phyloP scores from a whole-genome alignment of 64 coral and sea anemone species.

The Anthopleura sola region DNA sequence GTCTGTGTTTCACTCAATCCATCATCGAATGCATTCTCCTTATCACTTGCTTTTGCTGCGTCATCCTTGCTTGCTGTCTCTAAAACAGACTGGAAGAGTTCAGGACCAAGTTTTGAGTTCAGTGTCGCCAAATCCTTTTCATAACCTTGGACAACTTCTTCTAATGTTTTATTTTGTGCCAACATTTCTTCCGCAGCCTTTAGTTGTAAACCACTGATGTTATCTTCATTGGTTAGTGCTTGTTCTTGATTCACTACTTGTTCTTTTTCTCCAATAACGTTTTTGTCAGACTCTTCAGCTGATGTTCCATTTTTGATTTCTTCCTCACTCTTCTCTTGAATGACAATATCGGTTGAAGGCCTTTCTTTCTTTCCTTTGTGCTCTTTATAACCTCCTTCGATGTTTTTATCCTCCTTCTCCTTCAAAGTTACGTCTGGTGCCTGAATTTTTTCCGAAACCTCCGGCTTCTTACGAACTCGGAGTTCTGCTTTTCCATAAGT shows the following conservation, averaged over 20 bases:
- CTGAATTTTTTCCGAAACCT: neutral
- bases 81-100: neutral
- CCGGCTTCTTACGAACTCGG: neutral
- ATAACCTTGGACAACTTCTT: constrained; percentile 48
- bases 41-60: neutral
- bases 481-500: neutral
- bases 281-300: neutral
- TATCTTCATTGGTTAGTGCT: neutral
- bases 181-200: neutral
- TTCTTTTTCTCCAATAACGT: neutral
- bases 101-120: constrained; percentile 19
- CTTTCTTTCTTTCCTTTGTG: neutral
- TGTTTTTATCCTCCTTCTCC: neutral
- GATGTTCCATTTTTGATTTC: neutral
- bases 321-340: neutral
- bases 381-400: neutral
- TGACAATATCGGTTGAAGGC: neutral
- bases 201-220: neutral
- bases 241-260: neutral
- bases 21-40: neutral
- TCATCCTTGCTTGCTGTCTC: neutral
- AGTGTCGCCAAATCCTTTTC: constrained; percentile 40
- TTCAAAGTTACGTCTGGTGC: neutral
- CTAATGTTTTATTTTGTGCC: constrained; percentile 44
- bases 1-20: neutral